Base-by-base conservation (phyloP, 2,797 vertebrate species). In the Perodicticus potto region DNA sequence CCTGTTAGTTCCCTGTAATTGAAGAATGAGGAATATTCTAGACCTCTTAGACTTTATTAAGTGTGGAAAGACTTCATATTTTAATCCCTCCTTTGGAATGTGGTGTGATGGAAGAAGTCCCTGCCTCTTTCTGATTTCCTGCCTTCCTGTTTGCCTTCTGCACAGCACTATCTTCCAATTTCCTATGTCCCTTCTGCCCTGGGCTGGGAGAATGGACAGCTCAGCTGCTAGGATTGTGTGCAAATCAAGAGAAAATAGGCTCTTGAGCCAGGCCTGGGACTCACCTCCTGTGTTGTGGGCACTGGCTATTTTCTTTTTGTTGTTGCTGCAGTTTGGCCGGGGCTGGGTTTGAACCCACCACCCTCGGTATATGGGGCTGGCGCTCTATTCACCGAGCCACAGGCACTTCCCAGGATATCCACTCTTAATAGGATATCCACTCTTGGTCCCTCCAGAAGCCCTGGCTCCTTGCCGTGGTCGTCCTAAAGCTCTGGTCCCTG, bases 271-370 rank as follows among this genome's bases (percentile, higher is more conserved):
- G 67, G 74, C 22, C 6, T 4, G 17, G 43, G 11, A 29, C 14
- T n/a, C 16, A 29, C 9, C 55, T 19, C 3, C 3, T 0, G 59
- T 5, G 22, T 12, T 5, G 29, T 3, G 20, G 2, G 45, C n/a
- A 7, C 67, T 65, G 74, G 32, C 63, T n/a, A 40, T 65, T n/a
- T n/a, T n/a, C n/a, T n/a, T n/a, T n/a, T n/a, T n/a, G n/a, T n/a
- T n/a, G n/a, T n/a, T n/a, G n/a, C n/a, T n/a, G n/a, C n/a, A n/a
- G n/a, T n/a, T n/a, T n/a, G n/a, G n/a, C n/a, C n/a, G n/a, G n/a
- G n/a, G n/a, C n/a, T n/a, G n/a, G n/a, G n/a, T n/a, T n/a, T n/a
- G n/a, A n/a, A n/a, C n/a, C n/a, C n/a, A n/a, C n/a, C n/a, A n/a
- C n/a, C n/a, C n/a, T n/a, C n/a, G n/a, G n/a, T n/a, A n/a, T n/a